Evolutionary conservation across 2,113 vertebrate genomes (phyloP).

Genomic region (Equus przewalskii): DNA sequence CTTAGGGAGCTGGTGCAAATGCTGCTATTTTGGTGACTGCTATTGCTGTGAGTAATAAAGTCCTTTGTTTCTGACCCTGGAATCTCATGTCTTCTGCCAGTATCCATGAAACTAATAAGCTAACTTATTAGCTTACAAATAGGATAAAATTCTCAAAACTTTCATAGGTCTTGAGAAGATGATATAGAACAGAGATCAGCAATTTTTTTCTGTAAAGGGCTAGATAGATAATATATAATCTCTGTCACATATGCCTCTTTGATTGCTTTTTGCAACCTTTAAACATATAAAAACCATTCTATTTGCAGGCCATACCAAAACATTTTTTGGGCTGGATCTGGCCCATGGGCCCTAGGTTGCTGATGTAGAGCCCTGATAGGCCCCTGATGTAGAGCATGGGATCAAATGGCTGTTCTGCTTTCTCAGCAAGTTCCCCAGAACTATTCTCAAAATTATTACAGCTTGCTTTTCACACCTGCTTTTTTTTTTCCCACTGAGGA

Average conservation of each 20-base stretch:
- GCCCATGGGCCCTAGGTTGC: not conserved
- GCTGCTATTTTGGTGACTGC: not conserved
- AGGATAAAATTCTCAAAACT: not conserved
- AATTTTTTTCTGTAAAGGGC: not conserved
- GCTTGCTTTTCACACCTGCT: not conserved
- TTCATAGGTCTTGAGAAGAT: not conserved
- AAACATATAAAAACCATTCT: not conserved
- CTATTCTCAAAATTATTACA: not conserved
- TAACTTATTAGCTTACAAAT: not conserved
- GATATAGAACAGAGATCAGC: not conserved
- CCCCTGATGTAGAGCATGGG: not conserved
- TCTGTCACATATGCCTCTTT: not conserved
- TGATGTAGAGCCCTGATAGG: not conserved
- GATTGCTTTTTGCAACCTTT: not conserved
- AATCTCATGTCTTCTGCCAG: not conserved
- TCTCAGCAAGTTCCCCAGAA: not conserved
- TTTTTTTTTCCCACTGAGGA: not conserved
- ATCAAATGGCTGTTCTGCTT: not conserved
- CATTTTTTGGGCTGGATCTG: not conserved
- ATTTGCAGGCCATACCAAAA: not conserved
- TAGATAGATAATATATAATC: not conserved
- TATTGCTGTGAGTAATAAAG: not conserved
- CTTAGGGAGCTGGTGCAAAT: not conserved
- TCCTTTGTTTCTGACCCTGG: not conserved
- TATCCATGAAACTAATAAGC: not conserved